Conservation (phyloP, 2,888 invertebrate genomes). For the Perithous albicinctus region DNA sequence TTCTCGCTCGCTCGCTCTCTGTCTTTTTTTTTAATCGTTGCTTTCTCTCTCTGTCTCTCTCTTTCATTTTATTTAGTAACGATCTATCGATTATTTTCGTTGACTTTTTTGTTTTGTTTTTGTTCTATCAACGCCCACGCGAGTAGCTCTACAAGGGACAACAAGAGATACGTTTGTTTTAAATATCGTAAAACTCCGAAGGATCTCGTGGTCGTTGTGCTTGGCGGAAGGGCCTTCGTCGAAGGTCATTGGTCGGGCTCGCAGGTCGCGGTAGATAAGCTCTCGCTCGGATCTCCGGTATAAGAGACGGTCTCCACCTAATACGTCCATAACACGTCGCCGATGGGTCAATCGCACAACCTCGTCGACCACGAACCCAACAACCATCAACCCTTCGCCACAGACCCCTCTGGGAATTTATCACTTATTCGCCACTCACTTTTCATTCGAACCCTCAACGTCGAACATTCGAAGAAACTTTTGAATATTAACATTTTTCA, state of each 20-base stretch:
- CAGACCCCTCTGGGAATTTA: conserved; percentile 49
- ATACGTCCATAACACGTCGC: conserved; percentile 29
- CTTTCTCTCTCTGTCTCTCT: conserved; percentile 68
- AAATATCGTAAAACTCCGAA: conserved; percentile 58
- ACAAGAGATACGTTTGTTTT: conserved; percentile 75
- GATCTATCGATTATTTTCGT: conserved; percentile 53
- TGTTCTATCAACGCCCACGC: conserved; percentile 74
- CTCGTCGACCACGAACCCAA: conserved; percentile 39
- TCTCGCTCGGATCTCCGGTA: conserved; percentile 4
- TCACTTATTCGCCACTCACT: conserved; percentile 45
- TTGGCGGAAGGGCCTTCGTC: conserved; percentile 37
- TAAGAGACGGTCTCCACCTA: conserved; percentile 3
- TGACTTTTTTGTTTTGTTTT: conserved; percentile 64
- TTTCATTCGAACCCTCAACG: conserved; percentile 30
- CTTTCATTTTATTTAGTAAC: conserved; percentile 56
- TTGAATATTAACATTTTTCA: background rate
- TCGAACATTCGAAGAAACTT: conserved; percentile 19
- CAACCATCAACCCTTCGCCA: conserved; percentile 31
- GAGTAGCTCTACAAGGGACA: conserved; percentile 79
- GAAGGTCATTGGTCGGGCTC: conserved; percentile 36
- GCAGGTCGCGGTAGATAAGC: conserved; percentile 22
- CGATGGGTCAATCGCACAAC: conserved; percentile 32
- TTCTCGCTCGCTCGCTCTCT: conserved; percentile 69
- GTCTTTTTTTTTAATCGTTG: conserved; percentile 35
- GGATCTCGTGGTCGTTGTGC: conserved; percentile 40